phyloP scores from a whole-genome alignment of 1,140 invertebrate species.

The Helicoverpa zea region DNA sequence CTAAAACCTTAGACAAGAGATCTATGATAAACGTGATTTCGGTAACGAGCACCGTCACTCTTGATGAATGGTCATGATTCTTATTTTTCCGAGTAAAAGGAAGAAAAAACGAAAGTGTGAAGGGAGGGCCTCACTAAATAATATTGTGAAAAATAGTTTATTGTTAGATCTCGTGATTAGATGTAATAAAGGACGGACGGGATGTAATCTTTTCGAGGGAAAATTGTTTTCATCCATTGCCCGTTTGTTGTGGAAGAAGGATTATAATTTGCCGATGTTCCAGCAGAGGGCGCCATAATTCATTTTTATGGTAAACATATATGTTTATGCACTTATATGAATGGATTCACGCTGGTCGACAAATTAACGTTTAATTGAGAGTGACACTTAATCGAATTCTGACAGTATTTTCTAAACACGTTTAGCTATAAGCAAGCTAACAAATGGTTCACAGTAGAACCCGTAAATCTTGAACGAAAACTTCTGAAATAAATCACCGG shows the following conservation, averaged over 20 bases:
- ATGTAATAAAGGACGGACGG: slow-evolving; percentile 77
- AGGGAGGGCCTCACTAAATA: slow-evolving; percentile 76
- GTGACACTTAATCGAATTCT: slow-evolving; percentile 5
- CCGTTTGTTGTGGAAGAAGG: slow-evolving; percentile 71
- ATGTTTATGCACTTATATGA: not conserved
- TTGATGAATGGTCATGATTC: slow-evolving; percentile 77
- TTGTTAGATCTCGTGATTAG: slow-evolving; percentile 83
- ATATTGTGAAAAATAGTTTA: slow-evolving; percentile 84
- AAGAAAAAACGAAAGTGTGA: slow-evolving; percentile 80
- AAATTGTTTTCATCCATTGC: slow-evolving; percentile 78
- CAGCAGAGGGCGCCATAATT: slow-evolving; percentile 32
- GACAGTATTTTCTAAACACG: slow-evolving; percentile 27
- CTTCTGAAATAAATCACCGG: slow-evolving; percentile 29
- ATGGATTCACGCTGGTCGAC: slow-evolving; percentile 12
- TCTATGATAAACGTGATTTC: slow-evolving; percentile 84
- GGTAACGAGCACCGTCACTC: slow-evolving; percentile 77
- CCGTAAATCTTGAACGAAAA: slow-evolving; percentile 19
- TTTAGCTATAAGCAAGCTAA: not conserved
- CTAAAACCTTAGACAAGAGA: slow-evolving; percentile 83
- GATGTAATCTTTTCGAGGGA: slow-evolving; percentile 79
- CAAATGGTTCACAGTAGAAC: slow-evolving; percentile 8
- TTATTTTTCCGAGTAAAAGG: slow-evolving; percentile 76
- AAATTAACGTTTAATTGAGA: slow-evolving; percentile 17
- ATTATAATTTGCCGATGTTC: slow-evolving; percentile 69
- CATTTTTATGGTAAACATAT: slow-evolving; percentile 46